These are phyloP conservation scores for Lasioglossum calceatum DNA, from an alignment of 2,888 invertebrate genomes.

Conservation along the genomic window DNA sequence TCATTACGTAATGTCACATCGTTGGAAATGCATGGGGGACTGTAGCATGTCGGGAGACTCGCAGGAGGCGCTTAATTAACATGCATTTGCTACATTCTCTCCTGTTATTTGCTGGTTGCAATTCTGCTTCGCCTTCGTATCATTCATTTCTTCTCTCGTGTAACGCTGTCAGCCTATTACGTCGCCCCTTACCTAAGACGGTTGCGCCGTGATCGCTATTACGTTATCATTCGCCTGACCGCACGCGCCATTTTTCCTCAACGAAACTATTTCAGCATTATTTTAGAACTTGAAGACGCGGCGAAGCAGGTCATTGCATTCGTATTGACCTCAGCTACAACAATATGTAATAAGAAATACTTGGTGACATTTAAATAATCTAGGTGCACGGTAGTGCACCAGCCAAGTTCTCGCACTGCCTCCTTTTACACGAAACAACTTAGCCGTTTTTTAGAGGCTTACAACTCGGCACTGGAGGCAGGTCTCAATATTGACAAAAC, in stretches of 20 bases:
- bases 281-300: no score
- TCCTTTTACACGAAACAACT: no score
- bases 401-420: no score
- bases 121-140: neutral
- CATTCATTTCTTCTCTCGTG: neutral
- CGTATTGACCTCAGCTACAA: no score
- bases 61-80: conserved; percentile 29
- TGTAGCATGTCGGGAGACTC: conserved; percentile 5
- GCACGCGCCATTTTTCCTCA: neutral
- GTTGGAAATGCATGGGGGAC: neutral
- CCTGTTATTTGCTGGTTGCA: conserved; percentile 19
- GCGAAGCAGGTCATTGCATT: no score
- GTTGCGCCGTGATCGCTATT: neutral
- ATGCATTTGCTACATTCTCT: conserved; percentile 16
- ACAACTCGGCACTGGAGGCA: no score
- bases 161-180: neutral
- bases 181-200: conserved; percentile 5
- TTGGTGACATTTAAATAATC: no score
- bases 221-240: neutral
- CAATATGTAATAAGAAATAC: no score
- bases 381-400: no score
- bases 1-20: conserved; percentile 30
- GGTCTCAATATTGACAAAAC: no score
- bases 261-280: no score
- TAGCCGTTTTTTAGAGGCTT: no score